phyloP scores from a whole-genome alignment of 2,797 vertebrate genomes.

The Potorous gilbertii region DNA sequence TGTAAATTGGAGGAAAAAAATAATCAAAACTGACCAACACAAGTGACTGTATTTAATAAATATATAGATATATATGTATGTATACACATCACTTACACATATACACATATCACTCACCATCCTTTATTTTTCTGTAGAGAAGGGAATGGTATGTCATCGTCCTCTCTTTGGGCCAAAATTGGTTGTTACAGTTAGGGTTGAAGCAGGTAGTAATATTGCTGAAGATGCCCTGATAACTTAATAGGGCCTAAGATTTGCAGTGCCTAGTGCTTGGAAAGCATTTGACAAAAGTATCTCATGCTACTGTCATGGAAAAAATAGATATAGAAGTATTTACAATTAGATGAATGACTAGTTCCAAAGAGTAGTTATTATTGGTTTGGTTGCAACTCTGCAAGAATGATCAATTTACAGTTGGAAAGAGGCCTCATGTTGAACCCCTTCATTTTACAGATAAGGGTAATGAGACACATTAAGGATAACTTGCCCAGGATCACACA shows the following conservation, averaged over 20 bases:
- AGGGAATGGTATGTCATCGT: background rate
- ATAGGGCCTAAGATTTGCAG: background rate
- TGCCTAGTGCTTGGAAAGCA: background rate
- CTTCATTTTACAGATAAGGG: background rate
- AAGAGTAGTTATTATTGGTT: background rate
- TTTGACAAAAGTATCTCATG: background rate
- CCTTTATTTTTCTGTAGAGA: background rate
- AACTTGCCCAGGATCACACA: background rate
- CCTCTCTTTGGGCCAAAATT: background rate
- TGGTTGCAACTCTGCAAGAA: background rate
- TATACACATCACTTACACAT: background rate
- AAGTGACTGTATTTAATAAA: background rate
- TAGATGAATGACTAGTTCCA: background rate
- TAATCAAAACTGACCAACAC: background rate
- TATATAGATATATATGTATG: background rate
- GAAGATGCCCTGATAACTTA: background rate
- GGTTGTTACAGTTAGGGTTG: background rate
- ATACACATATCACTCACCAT: background rate
- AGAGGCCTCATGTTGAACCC: background rate
- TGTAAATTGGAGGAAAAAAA: background rate
- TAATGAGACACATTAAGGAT: background rate
- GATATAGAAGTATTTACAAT: background rate
- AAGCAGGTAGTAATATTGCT: background rate
- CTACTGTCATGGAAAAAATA: background rate
- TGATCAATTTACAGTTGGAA: background rate